Base-by-base conservation (phyloP, 2,797 vertebrate genomes). In the Spheniscus humboldti region DNA sequence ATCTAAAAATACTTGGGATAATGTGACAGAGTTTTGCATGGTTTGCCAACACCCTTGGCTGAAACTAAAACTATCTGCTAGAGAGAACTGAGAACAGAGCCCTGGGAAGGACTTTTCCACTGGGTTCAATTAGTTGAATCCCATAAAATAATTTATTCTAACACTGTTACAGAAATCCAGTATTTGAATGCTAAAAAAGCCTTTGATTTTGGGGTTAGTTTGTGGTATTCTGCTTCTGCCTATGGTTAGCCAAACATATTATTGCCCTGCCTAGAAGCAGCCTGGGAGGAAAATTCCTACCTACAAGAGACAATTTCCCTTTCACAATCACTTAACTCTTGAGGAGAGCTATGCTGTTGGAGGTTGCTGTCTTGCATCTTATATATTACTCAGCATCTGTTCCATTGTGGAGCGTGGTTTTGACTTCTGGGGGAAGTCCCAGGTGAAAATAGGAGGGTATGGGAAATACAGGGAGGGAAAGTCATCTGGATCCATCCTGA, bases 1-100 rank as follows among this genome's bases (percentile, higher is more conserved):
- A 90, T 94, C 79, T 83, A 94, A 95, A 96, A 96, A 88, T 94
- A 93, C 60, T 90, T 71, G 77, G 15, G 64, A 89, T 92, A 90
- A 64, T 30, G 16, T 88, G 84, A 88, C 66, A 72, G 72, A 83
- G 43, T 20, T 62, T 87, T 77, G 9, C 41, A 55, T 5, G 8
- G 6, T 83, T 92, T 92, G 81, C 88, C 75, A 96, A 13, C 37
- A 74, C 4, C 43, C 37, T 90, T 92, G 84, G 78, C 81, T 90
- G 60, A 91, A 93, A 77, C 10, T 3, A 62, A 50, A 87, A 92
- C 33, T 83, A 33, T 97, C 33, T 92, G 41, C 37, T 87, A 64
- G 53, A 31, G 24, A 77, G 31, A 89, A 47, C 15, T 53, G 56
- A 92, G 50, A 88, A 68, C 41, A 76, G 67, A 96, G 43, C 22